phyloP scores from a whole-genome alignment of 2,888 invertebrate species.

The Platerodrilus igneus region DNA sequence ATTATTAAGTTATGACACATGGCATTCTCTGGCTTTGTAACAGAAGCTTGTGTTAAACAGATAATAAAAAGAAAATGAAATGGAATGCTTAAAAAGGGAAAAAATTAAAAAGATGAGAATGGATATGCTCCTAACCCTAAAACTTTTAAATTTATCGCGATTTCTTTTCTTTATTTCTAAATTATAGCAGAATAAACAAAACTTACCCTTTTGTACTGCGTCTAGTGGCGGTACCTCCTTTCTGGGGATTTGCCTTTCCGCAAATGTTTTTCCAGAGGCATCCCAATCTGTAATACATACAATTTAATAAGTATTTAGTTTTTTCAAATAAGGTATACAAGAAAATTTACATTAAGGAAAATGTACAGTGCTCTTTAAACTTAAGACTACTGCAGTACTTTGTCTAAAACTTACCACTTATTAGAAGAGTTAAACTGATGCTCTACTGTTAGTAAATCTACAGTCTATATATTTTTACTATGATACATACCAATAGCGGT shows the following conservation, averaged over 20 bases:
- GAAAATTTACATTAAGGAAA: too few species aligned
- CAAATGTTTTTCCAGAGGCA: slow-evolving; percentile 37
- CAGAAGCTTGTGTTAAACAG: slow-evolving; percentile 17
- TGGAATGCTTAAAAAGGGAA: slow-evolving; percentile 17
- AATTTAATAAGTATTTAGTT: background rate
- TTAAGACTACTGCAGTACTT: too few species aligned
- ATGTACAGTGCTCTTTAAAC: slow-evolving; percentile 5
- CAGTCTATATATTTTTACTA: too few species aligned
- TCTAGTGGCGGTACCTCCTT: slow-evolving; percentile 32
- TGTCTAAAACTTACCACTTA: slow-evolving; percentile 3
- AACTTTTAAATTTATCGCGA: too few species aligned
- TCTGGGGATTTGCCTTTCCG: slow-evolving; percentile 28
- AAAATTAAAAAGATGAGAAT: slow-evolving; percentile 28
- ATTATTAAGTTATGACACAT: slow-evolving; percentile 36
- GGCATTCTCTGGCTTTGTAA: slow-evolving; percentile 46
- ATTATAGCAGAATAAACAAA: too few species aligned
- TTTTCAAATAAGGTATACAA: too few species aligned
- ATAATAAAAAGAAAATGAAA: slow-evolving; percentile 19
- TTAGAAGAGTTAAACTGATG: too few species aligned
- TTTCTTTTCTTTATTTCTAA: too few species aligned
- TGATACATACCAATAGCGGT: too few species aligned
- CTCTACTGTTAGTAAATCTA: too few species aligned
- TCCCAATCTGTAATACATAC: slow-evolving; percentile 43
- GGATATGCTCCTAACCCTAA: slow-evolving; percentile 36
- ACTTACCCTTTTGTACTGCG: slow-evolving; percentile 45